Conservation (phyloP, 2,888 invertebrate species). For the Heliothis peltigera region DNA sequence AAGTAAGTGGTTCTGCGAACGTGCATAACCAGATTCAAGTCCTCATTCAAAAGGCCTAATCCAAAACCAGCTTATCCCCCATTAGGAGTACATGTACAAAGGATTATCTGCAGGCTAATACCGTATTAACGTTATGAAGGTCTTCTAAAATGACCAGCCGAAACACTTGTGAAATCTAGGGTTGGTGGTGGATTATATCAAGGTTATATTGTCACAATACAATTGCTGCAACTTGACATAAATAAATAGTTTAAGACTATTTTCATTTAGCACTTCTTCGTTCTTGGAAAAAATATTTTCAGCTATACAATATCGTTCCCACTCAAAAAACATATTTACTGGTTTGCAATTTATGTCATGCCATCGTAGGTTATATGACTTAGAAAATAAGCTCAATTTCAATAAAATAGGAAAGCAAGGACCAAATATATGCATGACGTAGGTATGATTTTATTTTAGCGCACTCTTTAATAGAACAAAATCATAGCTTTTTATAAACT, state of each 20-base stretch:
- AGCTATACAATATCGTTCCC: no score
- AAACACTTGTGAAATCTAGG: constrained; percentile 49
- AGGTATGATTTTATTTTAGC: no score
- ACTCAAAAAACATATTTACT: no score
- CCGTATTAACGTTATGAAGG: constrained; percentile 46
- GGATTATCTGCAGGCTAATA: constrained; percentile 52
- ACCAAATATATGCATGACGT: no score
- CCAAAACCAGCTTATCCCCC: constrained; percentile 48
- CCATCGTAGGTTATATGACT: no score
- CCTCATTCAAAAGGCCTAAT: constrained; percentile 29
- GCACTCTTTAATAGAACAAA: no score
- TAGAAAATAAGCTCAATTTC: no score
- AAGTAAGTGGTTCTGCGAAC: background rate
- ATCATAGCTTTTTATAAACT: no score
- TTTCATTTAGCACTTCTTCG: background rate
- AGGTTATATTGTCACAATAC: constrained; percentile 27
- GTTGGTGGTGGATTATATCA: constrained; percentile 25
- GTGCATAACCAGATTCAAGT: constrained; percentile 25
- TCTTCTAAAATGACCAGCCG: constrained; percentile 45
- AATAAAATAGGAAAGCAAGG: no score
- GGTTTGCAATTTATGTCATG: no score
- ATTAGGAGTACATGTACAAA: constrained; percentile 54
- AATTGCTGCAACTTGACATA: background rate
- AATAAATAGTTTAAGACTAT: background rate
- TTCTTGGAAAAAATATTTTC: no score